Percentiles rank a stretch among this genome's conserved stretches.
Evolutionary conservation across 2,797 vertebrate genomes (phyloP).

Genomic region (Decapterus maruadsi): DNA sequence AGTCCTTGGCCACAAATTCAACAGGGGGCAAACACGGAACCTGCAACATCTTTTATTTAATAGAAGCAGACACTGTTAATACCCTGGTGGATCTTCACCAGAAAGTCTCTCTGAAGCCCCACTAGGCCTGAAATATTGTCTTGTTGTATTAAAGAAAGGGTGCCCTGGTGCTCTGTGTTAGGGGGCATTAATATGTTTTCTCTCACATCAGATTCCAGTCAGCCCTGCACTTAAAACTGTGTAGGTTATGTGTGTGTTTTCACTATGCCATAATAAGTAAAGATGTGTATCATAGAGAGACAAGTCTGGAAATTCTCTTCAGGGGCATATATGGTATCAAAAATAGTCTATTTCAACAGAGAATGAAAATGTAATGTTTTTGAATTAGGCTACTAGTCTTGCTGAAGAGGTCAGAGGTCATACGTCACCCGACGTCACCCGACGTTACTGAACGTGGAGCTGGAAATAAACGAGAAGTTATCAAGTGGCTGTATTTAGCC

Average conservation of each 20-base stretch:
- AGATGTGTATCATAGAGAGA: too few species aligned
- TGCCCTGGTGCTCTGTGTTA: constrained; percentile 34
- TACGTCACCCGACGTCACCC: too few species aligned
- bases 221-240: constrained; percentile 15
- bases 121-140: constrained; percentile 47
- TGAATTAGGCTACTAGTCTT: too few species aligned
- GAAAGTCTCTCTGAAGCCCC: constrained; percentile 38
- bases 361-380: too few species aligned
- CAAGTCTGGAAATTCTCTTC: too few species aligned
- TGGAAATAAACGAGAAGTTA: too few species aligned
- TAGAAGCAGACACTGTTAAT: constrained; percentile 43
- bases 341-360: too few species aligned
- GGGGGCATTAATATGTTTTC: constrained; percentile 26
- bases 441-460: too few species aligned
- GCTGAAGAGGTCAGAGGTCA: too few species aligned
- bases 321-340: too few species aligned
- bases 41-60: constrained; percentile 55
- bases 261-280: too few species aligned
- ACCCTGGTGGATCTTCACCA: constrained; percentile 28
- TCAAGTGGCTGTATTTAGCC: too few species aligned
- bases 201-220: constrained; percentile 33
- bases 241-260: not conserved
- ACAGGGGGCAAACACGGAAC: constrained; percentile 27
- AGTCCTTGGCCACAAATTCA: constrained; percentile 33
- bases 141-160: constrained; percentile 53